phyloP scores from a whole-genome alignment of 2,797 vertebrate genomes.

The Catamblyrhynchus diadema region DNA sequence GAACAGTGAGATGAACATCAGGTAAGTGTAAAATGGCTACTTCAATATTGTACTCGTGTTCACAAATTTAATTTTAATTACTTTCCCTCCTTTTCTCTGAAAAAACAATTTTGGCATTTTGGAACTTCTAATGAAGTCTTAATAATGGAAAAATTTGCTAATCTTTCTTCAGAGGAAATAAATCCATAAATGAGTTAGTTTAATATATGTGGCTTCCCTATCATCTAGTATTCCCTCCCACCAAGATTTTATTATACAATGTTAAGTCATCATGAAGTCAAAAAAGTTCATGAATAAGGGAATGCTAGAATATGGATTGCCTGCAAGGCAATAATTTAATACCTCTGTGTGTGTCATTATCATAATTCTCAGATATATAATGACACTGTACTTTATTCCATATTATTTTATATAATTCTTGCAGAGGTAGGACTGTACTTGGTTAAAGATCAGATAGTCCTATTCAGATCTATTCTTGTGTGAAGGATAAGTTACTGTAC shows the following conservation, averaged over 20 bases:
- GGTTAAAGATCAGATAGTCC: background rate
- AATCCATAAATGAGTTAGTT: background rate
- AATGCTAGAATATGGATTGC: background rate
- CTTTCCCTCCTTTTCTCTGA: background rate
- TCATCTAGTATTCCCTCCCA: background rate
- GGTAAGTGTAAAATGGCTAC: background rate
- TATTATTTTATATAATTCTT: background rate
- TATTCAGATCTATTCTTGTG: background rate
- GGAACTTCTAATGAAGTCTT: background rate
- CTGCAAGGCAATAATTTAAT: background rate
- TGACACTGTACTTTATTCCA: background rate
- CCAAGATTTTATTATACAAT: background rate
- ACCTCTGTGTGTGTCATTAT: background rate
- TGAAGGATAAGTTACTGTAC: background rate
- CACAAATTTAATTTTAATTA: background rate
- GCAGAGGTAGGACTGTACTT: background rate
- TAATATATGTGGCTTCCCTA: background rate
- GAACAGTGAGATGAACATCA: background rate
- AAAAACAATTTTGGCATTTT: background rate
- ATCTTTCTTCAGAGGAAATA: background rate
- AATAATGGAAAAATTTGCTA: background rate
- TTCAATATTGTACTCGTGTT: background rate
- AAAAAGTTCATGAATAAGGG: background rate
- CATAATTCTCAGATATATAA: background rate
- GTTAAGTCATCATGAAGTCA: background rate